Evolutionary conservation across 53 echinoderm and acorn worm genomes (phyloP).

Genomic region (Mesocentrotus franciscanus): DNA sequence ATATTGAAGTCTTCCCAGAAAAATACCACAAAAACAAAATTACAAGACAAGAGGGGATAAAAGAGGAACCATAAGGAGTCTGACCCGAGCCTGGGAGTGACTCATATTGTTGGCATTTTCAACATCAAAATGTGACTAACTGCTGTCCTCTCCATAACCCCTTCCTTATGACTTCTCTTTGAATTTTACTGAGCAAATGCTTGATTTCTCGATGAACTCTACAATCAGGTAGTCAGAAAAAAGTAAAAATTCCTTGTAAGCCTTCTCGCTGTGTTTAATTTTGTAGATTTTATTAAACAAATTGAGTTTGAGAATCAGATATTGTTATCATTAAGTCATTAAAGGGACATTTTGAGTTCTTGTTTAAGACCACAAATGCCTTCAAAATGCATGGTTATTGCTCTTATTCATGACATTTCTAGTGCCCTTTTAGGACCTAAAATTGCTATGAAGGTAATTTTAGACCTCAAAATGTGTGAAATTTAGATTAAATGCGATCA

Average conservation of each 20-base stretch:
- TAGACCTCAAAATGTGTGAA: no score
- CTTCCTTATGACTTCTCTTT: neutral
- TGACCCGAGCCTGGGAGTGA: neutral
- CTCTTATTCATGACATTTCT: no score
- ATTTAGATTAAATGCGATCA: no score
- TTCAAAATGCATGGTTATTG: no score
- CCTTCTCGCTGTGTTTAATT: no score
- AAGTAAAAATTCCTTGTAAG: no score
- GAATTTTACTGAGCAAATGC: neutral
- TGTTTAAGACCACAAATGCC: no score
- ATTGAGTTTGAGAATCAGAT: neutral
- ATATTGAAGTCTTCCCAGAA: neutral
- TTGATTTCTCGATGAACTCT: neutral
- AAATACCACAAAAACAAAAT: constrained; percentile 5
- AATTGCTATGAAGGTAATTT: no score
- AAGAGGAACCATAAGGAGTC: neutral
- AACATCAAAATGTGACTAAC: neutral
- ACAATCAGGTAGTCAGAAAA: neutral
- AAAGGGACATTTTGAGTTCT: no score
- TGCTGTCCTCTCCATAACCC: neutral
- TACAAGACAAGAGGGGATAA: neutral
- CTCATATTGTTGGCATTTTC: constrained; percentile 7
- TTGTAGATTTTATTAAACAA: neutral
- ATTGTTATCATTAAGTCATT: neutral
- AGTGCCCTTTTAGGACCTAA: no score